Base-by-base conservation (phyloP, 2,797 vertebrate species). In the Paguma larvata region DNA sequence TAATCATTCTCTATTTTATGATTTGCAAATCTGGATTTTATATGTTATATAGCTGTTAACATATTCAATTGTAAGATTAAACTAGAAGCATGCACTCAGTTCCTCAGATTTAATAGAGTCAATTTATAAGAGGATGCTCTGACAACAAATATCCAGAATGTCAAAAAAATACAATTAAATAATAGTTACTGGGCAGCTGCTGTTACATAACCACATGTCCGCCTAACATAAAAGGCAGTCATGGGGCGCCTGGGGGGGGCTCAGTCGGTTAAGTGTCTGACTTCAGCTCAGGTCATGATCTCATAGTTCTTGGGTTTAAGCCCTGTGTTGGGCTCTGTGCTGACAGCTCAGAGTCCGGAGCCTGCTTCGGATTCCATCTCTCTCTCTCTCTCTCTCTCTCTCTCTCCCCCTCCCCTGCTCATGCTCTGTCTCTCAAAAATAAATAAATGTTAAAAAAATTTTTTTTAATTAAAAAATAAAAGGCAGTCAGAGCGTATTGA, bases 1-100 rank as follows among this genome's bases (percentile, higher is more conserved):
- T 93, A n/a, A 25, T 86, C 30, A 59, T 80, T 89, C 62, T 78
- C 62, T 94, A 85, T 80, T 85, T 68, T 65, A 51, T 95, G 12
- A 80, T 84, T 51, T 78, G 77, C 25, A 94, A 27, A 44, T 80
- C 72, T 88, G 13, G 53, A 82, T 73, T 93, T 95, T 59, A 59
- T 63, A 34, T 48, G 19, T 4, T 83, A 56, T 38, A 32, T 32
- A 84, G 18, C 53, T 44, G 18, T 21, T 63, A 80, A 51, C 41
- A 32, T 62, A 91, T 30, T 88, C 56, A 67, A 14, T 93, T 2
- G 68, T 32, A 51, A 90, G 73, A 72, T 46, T 63, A 92, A 62
- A 13, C 14, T 91, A 18, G 6, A 18, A 46, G 3, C 15, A 21
- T 56, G 48, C 15, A 70, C 14, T 87, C 44, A 85, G 0, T 90